Evolutionary conservation across 2,113 vertebrate genomes (phyloP), one percentile per base, ranked within the genome.

Genomic region (Jacana jacana): DNA sequence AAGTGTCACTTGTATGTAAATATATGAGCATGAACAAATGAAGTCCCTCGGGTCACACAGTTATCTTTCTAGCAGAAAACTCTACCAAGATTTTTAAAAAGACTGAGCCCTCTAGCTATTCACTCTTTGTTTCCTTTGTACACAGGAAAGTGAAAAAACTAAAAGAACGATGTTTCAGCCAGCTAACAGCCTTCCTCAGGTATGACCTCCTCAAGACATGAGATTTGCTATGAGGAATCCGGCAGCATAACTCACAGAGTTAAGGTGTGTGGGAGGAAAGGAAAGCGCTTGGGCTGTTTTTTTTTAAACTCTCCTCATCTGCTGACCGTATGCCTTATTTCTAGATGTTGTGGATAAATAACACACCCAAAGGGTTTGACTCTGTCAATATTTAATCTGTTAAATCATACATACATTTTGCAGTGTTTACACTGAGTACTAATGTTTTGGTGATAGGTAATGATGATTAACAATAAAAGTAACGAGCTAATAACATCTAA

Each of bases 151-250:
- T 6, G 97, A 98, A 91, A 98, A 95, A 97, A 91, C 82, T 76
- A 97, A 98, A 91, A 97, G 94, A 95, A 91, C 89, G 78, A 92
- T 97, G 9, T 98, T 98, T 93, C 97, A 98, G 76, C 70, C 97
- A 95, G 64, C 97, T 88, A 97, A 96, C 97, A 97, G 96, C 81
- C 86, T 98, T 97, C 97, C 98, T 85, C 98, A 98, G 91, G 97
- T 98, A 85, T 98, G 97, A 98, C 94, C 77, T 94, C 77, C 86
- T 75, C 85, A 33, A 79, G 76, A 78, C 37, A 49, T 0, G 42
- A 76, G 81, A 94, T 75, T 86, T 95, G 40, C 58, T 77, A 19
- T 86, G 89, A 93, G 93, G 86, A 89, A 94, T 52, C 77, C 89
- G 89, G 77, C 70, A 97, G 81, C 94, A 48, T 88, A 96, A 95